These are phyloP conservation scores for Ostrea denselamellosa DNA, from an alignment of 1,140 invertebrate genomes.

Conservation along the genomic window DNA sequence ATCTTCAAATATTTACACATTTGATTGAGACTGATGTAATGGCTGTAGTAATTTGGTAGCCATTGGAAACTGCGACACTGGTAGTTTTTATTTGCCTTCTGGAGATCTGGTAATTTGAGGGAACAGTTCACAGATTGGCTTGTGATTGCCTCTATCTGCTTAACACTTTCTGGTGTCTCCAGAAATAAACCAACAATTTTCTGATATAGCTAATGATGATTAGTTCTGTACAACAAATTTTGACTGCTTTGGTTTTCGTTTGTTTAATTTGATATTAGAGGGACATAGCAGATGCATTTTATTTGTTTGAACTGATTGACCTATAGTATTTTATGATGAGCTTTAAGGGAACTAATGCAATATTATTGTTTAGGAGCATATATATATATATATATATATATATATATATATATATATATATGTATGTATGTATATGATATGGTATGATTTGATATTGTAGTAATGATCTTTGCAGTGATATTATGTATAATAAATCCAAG, in stretches of 20 bases:
- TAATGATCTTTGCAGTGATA: too few species aligned
- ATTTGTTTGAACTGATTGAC: too few species aligned
- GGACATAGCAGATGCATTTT: neutral
- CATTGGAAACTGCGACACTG: neutral
- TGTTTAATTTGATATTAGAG: neutral
- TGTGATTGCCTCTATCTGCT: neutral
- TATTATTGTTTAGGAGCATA: neutral
- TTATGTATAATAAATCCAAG: too few species aligned
- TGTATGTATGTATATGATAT: too few species aligned
- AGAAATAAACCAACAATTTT: neutral
- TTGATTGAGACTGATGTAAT: neutral
- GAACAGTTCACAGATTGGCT: neutral
- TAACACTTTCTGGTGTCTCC: neutral
- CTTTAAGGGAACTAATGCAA: slow-evolving; percentile 4
- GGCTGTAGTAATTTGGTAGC: neutral
- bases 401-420: too few species aligned
- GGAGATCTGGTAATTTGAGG: neutral
- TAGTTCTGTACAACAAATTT: neutral
- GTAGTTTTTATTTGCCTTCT: neutral
- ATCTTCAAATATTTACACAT: neutral
- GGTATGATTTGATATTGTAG: too few species aligned
- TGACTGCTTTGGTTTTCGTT: neutral
- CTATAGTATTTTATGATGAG: neutral
- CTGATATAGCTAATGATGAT: neutral
- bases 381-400: too few species aligned